These are phyloP conservation scores for Globodera ellingtonae DNA, from an alignment of 1,140 invertebrate genomes.

Conservation along the genomic window DNA sequence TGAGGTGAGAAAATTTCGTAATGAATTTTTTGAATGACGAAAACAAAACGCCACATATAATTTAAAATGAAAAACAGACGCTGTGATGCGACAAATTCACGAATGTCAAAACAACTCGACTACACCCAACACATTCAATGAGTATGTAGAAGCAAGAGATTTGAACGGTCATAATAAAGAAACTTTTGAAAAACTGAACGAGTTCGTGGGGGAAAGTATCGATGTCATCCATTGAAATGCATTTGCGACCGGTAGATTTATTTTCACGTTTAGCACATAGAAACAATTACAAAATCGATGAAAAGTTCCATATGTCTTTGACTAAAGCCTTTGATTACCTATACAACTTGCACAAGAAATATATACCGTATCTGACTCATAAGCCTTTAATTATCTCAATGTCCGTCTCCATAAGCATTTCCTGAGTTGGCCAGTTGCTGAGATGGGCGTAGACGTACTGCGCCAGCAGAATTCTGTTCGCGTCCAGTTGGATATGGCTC, in stretches of 20 bases:
- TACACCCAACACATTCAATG: no score
- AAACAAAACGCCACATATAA: neutral
- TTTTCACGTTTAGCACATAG: neutral
- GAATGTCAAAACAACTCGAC: no score
- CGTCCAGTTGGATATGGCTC: conserved; percentile 13
- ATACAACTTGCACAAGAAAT: neutral
- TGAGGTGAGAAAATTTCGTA: no score
- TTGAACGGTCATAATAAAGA: no score
- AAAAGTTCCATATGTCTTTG: neutral
- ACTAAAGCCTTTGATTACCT: neutral
- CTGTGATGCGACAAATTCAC: no score
- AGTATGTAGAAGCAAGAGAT: no score
- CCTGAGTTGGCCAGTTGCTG: conserved; percentile 7
- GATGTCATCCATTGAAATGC: no score
- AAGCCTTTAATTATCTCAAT: neutral
- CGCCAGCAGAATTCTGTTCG: conserved; percentile 25
- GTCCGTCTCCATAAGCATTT: conserved; percentile 10
- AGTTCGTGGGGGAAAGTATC: no score
- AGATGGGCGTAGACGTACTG: conserved; percentile 26
- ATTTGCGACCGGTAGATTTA: no score
- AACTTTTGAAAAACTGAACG: no score
- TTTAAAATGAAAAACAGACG: neutral
- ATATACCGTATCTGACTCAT: neutral
- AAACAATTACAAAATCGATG: neutral
- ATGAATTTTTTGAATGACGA: neutral